Evolutionary conservation across 2,888 invertebrate species (phyloP), one percentile per base, ranked within the genome.

Genomic region (Lasioglossum vierecki): DNA sequence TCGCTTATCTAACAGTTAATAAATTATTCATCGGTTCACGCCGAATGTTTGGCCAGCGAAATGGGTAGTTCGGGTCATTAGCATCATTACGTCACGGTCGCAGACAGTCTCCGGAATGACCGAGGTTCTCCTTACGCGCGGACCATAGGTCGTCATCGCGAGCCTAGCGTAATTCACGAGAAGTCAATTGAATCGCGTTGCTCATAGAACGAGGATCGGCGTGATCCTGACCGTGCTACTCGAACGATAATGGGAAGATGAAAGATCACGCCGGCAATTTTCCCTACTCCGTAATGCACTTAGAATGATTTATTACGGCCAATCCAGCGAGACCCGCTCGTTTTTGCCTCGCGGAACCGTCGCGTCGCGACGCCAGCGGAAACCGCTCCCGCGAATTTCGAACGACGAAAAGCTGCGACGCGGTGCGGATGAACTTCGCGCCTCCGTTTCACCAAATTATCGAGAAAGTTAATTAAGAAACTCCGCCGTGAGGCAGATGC

Each of bases 191-290:
- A 86, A 82, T 79, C 79, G 76, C 71, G 78, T 35, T 57, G n/a
- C 49, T 39, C 76, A 13, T n/a, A 63, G 79, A 66, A 70, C 75
- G 79, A 66, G 77, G 77, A 86, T 76, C 86, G 41, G 15, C 86
- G 75, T 46, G 86, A 85, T 86, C 86, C 77, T 83, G 86, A 87
- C 86, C 82, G 82, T 83, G 86, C 77, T 83, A 74, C 77, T 57
- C 73, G 86, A 63, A 82, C 83, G 86, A 83, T 87, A 87, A 87
- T 87, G 78, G 80, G 78, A 86, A 78, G 83, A 87, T 85, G 88
- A 85, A 87, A 80, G 87, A 88, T 88, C 85, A 74, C 76, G 82
- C 66, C 72, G 79, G 84, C 79, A 87, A 87, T 88, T 88, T 87
- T 84, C 85, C 66, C 68, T 35, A 57, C 74, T 72, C 57, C 68